phyloP scores from a whole-genome alignment of 2,888 invertebrate species.

The Diogma glabrata region DNA sequence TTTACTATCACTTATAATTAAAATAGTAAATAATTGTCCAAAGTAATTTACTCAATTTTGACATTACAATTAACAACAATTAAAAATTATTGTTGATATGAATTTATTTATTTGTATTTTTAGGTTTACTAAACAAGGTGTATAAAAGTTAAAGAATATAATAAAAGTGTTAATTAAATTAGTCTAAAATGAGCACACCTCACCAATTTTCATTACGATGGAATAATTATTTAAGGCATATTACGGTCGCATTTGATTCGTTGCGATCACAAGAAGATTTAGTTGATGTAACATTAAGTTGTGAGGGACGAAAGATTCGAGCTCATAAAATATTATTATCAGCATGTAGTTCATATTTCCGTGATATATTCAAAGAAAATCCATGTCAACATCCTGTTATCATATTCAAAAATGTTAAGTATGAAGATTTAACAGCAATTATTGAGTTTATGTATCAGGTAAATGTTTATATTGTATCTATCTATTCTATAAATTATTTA shows the following conservation, averaged over 20 bases:
- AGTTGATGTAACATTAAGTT: constrained; percentile 76
- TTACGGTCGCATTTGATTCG: constrained; percentile 68
- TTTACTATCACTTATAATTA: no score
- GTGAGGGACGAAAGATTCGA: constrained; percentile 71
- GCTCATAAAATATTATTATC: constrained; percentile 78
- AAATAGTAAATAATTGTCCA: no score
- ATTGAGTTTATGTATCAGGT: constrained; percentile 68
- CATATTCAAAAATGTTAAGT: constrained; percentile 67
- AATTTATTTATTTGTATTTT: no score
- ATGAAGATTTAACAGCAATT: constrained; percentile 63
- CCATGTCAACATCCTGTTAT: constrained; percentile 72
- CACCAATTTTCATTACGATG: constrained; percentile 77
- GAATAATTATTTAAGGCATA: constrained; percentile 74
- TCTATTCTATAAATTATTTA: not conserved
- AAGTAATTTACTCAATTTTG: no score
- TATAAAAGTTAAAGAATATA: no score
- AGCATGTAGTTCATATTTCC: constrained; percentile 74
- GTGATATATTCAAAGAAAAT: constrained; percentile 58
- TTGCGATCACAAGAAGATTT: constrained; percentile 56
- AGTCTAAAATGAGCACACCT: constrained; percentile 47
- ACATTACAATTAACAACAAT: no score
- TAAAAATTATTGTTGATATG: no score
- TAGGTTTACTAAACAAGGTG: no score
- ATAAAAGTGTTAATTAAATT: no score
- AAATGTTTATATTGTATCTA: not conserved